phyloP scores from a whole-genome alignment of 2,797 vertebrate species.

The Fundulus diaphanus region DNA sequence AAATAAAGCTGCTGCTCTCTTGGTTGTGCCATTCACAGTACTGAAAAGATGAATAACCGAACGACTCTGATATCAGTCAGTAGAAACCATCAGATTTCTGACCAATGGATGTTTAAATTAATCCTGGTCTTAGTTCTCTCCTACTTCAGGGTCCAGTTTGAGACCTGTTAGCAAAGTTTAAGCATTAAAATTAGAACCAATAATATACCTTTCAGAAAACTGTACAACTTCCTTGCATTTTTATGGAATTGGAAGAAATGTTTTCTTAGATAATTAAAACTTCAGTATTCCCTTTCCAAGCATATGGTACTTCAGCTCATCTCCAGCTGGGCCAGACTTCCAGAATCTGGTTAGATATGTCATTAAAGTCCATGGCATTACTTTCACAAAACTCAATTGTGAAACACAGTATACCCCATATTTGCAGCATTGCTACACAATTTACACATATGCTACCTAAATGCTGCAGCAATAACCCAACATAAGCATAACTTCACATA shows the following conservation, averaged over 20 bases:
- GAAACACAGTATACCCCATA: not conserved
- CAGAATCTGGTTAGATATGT: not conserved
- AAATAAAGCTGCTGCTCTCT: not conserved
- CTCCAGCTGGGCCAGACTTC: not conserved
- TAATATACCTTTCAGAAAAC: not conserved
- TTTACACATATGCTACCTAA: not conserved
- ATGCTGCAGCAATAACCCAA: not conserved
- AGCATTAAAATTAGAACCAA: not conserved
- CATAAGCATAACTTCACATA: not conserved
- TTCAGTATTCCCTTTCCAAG: not conserved
- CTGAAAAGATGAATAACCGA: not conserved
- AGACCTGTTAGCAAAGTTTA: not conserved
- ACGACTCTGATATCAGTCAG: not conserved
- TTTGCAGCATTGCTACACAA: not conserved
- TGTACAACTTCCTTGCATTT: not conserved
- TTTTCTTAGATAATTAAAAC: not conserved
- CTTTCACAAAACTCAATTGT: not conserved
- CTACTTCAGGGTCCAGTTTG: not conserved
- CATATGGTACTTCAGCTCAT: not conserved
- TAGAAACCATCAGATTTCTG: not conserved
- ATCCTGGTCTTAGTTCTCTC: not conserved
- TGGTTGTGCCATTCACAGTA: not conserved
- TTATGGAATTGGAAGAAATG: not conserved
- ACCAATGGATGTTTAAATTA: not conserved
- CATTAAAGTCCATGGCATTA: too few relatives aligned